Evolutionary conservation across 64 coral and sea anemone genomes (phyloP).

Genomic region (Stylophora pistillata): DNA sequence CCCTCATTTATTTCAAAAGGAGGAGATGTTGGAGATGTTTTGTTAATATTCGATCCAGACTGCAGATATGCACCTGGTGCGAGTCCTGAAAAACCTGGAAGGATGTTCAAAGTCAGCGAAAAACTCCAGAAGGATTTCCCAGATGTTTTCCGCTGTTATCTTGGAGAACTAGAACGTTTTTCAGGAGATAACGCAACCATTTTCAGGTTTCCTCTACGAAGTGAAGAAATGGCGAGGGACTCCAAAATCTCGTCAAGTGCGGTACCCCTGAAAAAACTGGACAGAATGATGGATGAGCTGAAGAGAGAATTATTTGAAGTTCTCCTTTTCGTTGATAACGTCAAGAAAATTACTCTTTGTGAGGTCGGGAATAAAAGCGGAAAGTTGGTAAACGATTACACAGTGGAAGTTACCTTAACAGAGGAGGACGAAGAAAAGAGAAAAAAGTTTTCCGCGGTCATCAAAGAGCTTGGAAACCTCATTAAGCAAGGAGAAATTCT

Average conservation of each 20-base stretch:
- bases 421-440: background rate
- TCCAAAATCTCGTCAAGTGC: slow-evolving; percentile 46
- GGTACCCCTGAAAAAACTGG: slow-evolving; percentile 12
- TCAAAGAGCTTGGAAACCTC: slow-evolving; percentile 27
- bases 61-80: slow-evolving; percentile 54
- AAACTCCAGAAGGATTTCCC: slow-evolving; percentile 28
- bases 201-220: slow-evolving; percentile 72
- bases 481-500: background rate
- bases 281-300: slow-evolving; percentile 35
- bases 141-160: slow-evolving; percentile 75
- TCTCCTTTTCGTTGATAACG: slow-evolving; percentile 66
- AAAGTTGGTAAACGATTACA: background rate
- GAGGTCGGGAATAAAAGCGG: background rate
- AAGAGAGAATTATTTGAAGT: slow-evolving; percentile 54
- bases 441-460: background rate
- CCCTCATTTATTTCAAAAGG: background rate
- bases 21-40: background rate
- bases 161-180: slow-evolving; percentile 18
- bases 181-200: slow-evolving; percentile 59
- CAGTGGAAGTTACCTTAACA: background rate
- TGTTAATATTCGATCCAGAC: slow-evolving; percentile 64
- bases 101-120: slow-evolving; percentile 34
- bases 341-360: slow-evolving; percentile 44
- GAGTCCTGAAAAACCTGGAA: slow-evolving; percentile 52
- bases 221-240: slow-evolving; percentile 30